phyloP scores from a whole-genome alignment of 1,140 invertebrate species.

The Cherax destructor region DNA sequence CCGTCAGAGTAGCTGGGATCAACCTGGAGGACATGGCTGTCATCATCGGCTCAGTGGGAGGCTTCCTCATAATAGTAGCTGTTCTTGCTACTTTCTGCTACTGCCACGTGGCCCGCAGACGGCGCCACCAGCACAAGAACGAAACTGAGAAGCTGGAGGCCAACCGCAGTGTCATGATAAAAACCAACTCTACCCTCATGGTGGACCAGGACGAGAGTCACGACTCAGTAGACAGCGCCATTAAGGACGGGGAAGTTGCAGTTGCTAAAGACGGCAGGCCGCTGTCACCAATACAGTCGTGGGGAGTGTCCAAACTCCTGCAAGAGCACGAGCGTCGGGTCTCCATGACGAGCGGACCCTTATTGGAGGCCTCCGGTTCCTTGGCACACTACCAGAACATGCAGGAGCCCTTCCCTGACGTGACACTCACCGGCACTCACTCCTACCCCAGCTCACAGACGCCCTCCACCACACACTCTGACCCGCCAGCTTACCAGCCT shows the following conservation, averaged over 20 bases:
- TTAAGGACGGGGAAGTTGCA: slow-evolving; percentile 54
- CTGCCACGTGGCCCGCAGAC: slow-evolving; percentile 63
- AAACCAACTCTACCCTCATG: slow-evolving; percentile 68
- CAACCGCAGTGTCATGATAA: slow-evolving; percentile 70
- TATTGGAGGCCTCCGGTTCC: slow-evolving; percentile 57
- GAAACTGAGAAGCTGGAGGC: slow-evolving; percentile 64
- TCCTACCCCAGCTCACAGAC: slow-evolving; percentile 70
- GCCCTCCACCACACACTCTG: slow-evolving; percentile 71
- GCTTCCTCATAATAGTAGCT: slow-evolving; percentile 68
- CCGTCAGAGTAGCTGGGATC: slow-evolving; percentile 68
- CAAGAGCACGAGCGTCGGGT: slow-evolving; percentile 79
- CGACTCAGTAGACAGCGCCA: slow-evolving; percentile 67
- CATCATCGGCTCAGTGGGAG: slow-evolving; percentile 66
- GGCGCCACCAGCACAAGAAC: slow-evolving; percentile 67
- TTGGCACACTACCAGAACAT: slow-evolving; percentile 61
- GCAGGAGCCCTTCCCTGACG: slow-evolving; percentile 70
- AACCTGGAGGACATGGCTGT: slow-evolving; percentile 71
- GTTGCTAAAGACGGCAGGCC: slow-evolving; percentile 74
- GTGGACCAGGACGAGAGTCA: slow-evolving; percentile 70
- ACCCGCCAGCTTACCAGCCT: slow-evolving; percentile 70
- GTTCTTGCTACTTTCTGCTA: slow-evolving; percentile 68
- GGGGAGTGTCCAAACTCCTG: slow-evolving; percentile 80
- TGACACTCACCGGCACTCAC: slow-evolving; percentile 66
- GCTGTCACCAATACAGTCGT: slow-evolving; percentile 79
- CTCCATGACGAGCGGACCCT: slow-evolving; percentile 68